phyloP scores from a whole-genome alignment of 2,113 vertebrate species.

The Hydrochoerus hydrochaeris region DNA sequence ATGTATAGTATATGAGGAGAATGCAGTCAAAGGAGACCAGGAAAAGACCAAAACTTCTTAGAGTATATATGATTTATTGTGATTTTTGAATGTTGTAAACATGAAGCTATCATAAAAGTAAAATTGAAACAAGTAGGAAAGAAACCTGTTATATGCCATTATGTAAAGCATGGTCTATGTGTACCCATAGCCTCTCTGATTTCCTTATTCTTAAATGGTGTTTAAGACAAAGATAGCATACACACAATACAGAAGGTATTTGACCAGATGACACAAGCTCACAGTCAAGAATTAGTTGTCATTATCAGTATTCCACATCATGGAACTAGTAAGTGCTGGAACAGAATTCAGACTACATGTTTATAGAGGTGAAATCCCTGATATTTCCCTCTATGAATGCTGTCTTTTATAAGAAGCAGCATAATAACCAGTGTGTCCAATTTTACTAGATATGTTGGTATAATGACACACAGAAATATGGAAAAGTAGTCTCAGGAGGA shows the following conservation, averaged over 20 bases:
- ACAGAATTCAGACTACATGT: background rate
- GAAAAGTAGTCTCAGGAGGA: background rate
- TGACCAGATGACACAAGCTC: background rate
- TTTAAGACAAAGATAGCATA: background rate
- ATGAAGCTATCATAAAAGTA: constrained; percentile 1
- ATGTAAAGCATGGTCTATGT: background rate
- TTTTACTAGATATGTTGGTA: constrained; percentile 13
- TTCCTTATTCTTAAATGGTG: background rate
- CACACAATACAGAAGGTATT: background rate
- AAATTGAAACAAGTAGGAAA: background rate
- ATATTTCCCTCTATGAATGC: background rate
- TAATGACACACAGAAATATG: background rate
- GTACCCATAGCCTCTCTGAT: background rate
- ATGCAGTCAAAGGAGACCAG: background rate
- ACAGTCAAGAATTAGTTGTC: background rate
- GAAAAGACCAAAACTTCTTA: background rate
- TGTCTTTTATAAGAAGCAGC: constrained; percentile 41
- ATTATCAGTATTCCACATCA: background rate
- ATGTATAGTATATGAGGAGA: background rate
- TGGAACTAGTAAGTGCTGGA: background rate
- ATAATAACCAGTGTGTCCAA: background rate
- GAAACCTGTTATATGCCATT: background rate
- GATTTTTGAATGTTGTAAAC: background rate
- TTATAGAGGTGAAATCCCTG: background rate
- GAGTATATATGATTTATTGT: background rate